Base-by-base conservation (phyloP, 2,113 vertebrate species). In the Oreotrochilus melanogaster region DNA sequence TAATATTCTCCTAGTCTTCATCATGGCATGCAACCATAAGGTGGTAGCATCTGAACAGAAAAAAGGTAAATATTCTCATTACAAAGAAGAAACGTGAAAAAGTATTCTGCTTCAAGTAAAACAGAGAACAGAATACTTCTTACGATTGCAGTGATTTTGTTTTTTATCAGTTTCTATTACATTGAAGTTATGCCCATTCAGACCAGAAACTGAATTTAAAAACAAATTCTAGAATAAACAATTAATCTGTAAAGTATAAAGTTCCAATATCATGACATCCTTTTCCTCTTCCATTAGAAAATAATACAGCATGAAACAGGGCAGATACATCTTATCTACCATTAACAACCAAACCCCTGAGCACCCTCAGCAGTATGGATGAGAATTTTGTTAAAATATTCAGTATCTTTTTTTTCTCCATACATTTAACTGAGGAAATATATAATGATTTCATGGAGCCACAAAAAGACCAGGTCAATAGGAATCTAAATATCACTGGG, bases 381-480 rank as follows among this genome's bases (percentile, higher is more conserved):
- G 14, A 98, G 97, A 89, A 98, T 97, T 96, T 98, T 98, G 76
- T 97, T 98, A 79, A 98, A 98, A 66, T 96, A 94, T 69, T 98
- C 98, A 19, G 94, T 97, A 62, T 98, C 97, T 23, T 78, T 98
- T 98, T 93, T 93, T 98, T 98, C 64, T 98, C 98, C 98, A 98
- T 98, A 73, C 95, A 88, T 95, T 98, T 98, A 95, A 98, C 97
- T 18, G 97, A 98, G 86, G 97, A 98, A 27, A 98, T 98, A 78
- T 97, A 95, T 89, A 96, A 98, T 88, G 96, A 98, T 96, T 89
- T 98, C 97, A 53, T 96, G 90, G 30, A 98, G 95, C 97, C 97
- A 97, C 87, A 98, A 97, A 88, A 98, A 76, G 60, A 98, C 96
- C 82, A 99, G 96, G 65, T 98, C 98, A 92, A 97, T 86, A 73